These are phyloP conservation scores for Hypolimnas misippus DNA, from an alignment of 2,888 invertebrate genomes.

Conservation along the genomic window DNA sequence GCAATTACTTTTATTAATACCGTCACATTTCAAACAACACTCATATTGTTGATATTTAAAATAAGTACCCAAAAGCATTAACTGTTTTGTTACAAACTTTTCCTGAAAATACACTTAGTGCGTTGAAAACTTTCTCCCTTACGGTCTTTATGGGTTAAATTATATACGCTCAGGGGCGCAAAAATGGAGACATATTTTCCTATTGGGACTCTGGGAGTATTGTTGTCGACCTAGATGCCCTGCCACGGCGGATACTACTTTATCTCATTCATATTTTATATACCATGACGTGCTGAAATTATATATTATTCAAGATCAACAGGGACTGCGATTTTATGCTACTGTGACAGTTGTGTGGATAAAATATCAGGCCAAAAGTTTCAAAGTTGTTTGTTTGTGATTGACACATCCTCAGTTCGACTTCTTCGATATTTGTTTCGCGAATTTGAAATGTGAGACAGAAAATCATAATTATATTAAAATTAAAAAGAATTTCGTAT, in stretches of 20 bases:
- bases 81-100: conserved; percentile 59
- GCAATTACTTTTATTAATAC: not conserved
- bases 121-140: conserved; percentile 71
- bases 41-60: conserved; percentile 20
- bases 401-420: too few species aligned
- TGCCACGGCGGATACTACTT: conserved; percentile 53
- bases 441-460: not conserved
- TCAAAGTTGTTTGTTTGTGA: not conserved
- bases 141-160: conserved; percentile 77
- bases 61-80: conserved; percentile 30
- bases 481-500: too few species aligned
- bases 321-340: conserved; percentile 38
- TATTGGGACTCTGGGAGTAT: conserved; percentile 71
- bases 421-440: not conserved
- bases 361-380: not conserved
- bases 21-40: not conserved
- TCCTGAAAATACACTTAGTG: conserved; percentile 71
- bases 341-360: conserved; percentile 1
- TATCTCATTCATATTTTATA: conserved; percentile 71
- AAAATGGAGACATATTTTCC: conserved; percentile 80
- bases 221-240: conserved; percentile 62
- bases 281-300: conserved; percentile 60
- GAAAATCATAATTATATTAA: too few species aligned
- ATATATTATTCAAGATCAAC: conserved; percentile 60
- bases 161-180: conserved; percentile 74